Conservation (phyloP, 2,888 invertebrate genomes). For the Lithophane leautieri region DNA sequence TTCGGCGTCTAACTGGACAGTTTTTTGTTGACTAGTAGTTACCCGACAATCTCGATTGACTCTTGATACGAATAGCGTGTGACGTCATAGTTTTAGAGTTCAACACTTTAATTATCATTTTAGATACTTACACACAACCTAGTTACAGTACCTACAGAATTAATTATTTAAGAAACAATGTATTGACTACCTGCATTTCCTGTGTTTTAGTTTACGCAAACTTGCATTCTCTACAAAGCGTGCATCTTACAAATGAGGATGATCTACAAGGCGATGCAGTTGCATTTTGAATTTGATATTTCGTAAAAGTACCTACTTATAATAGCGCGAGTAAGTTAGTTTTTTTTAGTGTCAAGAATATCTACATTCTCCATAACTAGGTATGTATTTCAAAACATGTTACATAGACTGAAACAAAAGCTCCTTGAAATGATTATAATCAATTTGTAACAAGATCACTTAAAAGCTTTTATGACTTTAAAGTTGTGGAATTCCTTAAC, state of each 20-base stretch:
- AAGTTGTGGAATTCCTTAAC: background rate
- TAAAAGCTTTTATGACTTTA: background rate
- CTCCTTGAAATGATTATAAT: background rate
- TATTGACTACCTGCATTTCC: background rate
- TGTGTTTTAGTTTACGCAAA: constrained; percentile 37
- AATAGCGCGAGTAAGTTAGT: background rate
- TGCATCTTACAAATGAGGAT: constrained; percentile 29
- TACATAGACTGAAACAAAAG: background rate
- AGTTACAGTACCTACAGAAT: background rate
- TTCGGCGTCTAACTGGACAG: constrained; percentile 83
- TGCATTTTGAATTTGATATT: constrained; percentile 26
- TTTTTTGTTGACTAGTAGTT: constrained; percentile 73
- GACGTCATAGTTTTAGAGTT: constrained; percentile 74
- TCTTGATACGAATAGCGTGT: constrained; percentile 71
- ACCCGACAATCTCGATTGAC: constrained; percentile 26
- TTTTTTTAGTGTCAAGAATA: constrained; percentile 4
- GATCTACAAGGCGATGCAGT: constrained; percentile 31
- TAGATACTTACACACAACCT: background rate
- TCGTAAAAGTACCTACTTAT: constrained; percentile 13
- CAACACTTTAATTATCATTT: constrained; percentile 25
- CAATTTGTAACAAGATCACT: no score
- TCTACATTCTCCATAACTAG: background rate
- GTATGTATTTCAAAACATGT: background rate
- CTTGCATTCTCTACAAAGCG: constrained; percentile 24
- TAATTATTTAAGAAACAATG: background rate